Evolutionary conservation across 1,140 invertebrate species (phyloP), one percentile per base, ranked within the genome.

Genomic region (Cydia fagiglandana): DNA sequence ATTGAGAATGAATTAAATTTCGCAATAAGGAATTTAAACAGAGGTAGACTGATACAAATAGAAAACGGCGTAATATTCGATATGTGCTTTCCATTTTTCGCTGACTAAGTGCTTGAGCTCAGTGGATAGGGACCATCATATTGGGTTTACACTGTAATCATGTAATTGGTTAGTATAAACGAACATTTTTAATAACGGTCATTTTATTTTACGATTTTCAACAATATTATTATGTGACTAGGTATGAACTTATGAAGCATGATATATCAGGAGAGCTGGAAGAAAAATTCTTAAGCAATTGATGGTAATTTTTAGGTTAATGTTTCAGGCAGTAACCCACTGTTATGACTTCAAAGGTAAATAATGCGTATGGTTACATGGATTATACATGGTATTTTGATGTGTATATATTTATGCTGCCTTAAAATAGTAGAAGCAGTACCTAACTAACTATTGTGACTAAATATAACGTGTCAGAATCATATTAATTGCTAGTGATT

Each of bases 401-500:
- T 34, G 34, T 34, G 6, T 3, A 30, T 34, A 34, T 34, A 34
- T 34, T 34, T 34, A 34, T 6, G 34, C 7, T 56, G 15, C 13
- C 13, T 50, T 15, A 61, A 24, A 17, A 3, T 9, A 47, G 7
- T 24, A 61, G n/a, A 61, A 24, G 17, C 56, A 24, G 56, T n/a
- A 20, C 10, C 34, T 53, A n/a, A n/a, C n/a, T n/a, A n/a, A 38
- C 30, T 38, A 45, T 70, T 2, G n/a, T 13, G 34, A 10, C 66
- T 38, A 41, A 70, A 41, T 15, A 41, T 17, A 70, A n/a, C 30
- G 30, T 38, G 66, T 38, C 34, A 70, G 30, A 38, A 41, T 70
- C 66, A 38, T 70, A 70, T 70, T 70, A 70, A 70, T 70, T 70
- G 66, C 34, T 41, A 20, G 66, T 70, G 66, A 70, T 70, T 70